These are phyloP conservation scores for Scolopax bukidnonensis DNA, from an alignment of 2,797 vertebrate species.

Conservation along the genomic window DNA sequence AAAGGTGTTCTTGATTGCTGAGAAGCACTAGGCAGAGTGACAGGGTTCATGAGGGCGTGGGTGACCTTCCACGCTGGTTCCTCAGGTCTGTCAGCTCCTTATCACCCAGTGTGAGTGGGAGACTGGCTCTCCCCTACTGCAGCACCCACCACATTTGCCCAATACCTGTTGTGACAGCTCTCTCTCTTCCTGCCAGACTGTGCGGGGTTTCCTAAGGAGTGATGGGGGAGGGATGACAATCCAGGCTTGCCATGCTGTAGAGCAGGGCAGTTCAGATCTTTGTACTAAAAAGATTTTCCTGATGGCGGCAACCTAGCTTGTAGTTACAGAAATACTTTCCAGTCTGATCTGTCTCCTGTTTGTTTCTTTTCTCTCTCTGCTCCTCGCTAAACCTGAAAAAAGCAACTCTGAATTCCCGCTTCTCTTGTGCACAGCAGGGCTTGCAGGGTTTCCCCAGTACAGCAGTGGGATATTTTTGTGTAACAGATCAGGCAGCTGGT, in stretches of 20 bases:
- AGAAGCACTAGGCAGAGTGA: background rate
- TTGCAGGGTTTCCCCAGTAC: background rate
- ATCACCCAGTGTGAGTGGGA: background rate
- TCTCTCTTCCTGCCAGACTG: background rate
- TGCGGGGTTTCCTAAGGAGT: background rate
- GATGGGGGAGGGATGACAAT: background rate
- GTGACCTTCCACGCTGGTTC: background rate
- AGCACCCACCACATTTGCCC: background rate
- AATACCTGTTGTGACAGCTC: background rate
- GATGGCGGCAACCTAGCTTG: background rate
- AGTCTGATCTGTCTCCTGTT: background rate
- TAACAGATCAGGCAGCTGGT: background rate
- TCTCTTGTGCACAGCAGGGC: background rate
- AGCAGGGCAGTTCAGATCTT: background rate
- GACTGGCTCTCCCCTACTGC: rapidly evolving
- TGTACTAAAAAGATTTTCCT: background rate
- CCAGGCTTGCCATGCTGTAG: background rate
- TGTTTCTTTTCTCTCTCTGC: background rate
- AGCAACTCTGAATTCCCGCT: background rate
- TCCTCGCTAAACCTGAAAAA: background rate
- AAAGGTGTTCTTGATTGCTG: background rate
- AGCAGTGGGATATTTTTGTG: background rate
- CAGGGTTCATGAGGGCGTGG: rapidly evolving
- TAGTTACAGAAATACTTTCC: background rate
- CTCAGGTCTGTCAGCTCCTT: background rate